Percentiles rank a stretch among this genome's conserved stretches.
Evolutionary conservation across 2,888 invertebrate species (phyloP).

Genomic region (Heliconius ethilla): DNA sequence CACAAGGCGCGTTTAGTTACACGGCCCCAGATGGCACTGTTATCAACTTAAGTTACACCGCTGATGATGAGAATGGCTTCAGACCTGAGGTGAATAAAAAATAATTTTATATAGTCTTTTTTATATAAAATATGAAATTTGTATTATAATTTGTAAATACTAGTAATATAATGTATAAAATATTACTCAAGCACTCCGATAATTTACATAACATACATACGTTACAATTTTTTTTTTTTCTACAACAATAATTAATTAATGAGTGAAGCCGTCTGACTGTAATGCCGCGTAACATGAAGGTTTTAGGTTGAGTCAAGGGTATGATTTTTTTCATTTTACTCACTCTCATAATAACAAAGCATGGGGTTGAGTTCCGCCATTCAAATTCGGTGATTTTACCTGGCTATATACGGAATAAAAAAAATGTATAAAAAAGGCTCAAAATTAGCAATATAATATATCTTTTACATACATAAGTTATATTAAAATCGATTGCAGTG

Average conservation of each 20-base stretch:
- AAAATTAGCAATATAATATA: neutral
- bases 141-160: neutral
- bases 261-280: neutral
- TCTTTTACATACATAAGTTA: neutral
- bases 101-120: neutral
- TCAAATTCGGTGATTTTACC: accelerated
- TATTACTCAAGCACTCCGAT: too few relatives aligned
- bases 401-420: too few relatives aligned
- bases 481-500: conserved; percentile 2
- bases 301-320: neutral
- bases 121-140: neutral
- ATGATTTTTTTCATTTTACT: neutral
- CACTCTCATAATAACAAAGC: too few relatives aligned
- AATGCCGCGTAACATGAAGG: neutral
- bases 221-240: neutral
- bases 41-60: conserved; percentile 85
- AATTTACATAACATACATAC: neutral
- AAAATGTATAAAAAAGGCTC: too few relatives aligned
- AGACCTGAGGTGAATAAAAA: conserved; percentile 67
- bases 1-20: conserved; percentile 85
- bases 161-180: neutral
- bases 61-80: conserved; percentile 87
- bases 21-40: conserved; percentile 87
- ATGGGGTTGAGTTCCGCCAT: neutral
- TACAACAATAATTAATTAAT: neutral